Conservation (phyloP, 2,797 vertebrate species). For the Etheostoma nigrum region DNA sequence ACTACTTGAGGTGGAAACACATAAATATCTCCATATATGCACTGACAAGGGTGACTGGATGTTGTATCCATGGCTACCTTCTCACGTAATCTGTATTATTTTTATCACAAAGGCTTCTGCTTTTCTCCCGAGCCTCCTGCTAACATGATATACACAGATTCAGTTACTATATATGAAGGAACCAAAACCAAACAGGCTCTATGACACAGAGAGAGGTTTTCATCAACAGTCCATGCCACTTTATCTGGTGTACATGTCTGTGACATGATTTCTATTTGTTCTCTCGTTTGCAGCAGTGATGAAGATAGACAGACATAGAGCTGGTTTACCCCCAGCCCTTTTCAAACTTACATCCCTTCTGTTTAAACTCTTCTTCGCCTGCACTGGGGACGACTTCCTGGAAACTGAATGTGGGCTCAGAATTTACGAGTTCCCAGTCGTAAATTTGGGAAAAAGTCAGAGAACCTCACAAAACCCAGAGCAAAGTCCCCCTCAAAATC, state of each 20-base stretch:
- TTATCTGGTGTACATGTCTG: background rate
- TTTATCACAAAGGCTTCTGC: slow-evolving; percentile 77
- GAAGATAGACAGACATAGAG: background rate
- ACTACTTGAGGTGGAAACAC: slow-evolving; percentile 76
- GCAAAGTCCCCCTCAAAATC: too few relatives aligned
- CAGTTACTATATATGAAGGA: slow-evolving; percentile 56
- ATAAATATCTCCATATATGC: slow-evolving; percentile 80
- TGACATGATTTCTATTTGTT: slow-evolving; percentile 9
- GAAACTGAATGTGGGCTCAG: background rate
- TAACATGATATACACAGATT: slow-evolving; percentile 60
- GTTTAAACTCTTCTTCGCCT: slow-evolving; percentile 7
- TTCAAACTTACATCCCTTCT: slow-evolving; percentile 2
- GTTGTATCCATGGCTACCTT: slow-evolving; percentile 82
- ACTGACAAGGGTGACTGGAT: slow-evolving; percentile 76
- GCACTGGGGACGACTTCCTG: background rate
- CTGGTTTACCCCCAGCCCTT: background rate
- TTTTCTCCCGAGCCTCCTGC: slow-evolving; percentile 60
- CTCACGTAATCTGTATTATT: slow-evolving; percentile 79
- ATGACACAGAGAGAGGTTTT: slow-evolving; percentile 7
- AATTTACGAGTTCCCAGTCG: too few relatives aligned
- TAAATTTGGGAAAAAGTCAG: too few relatives aligned
- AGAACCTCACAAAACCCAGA: too few relatives aligned
- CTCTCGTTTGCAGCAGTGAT: background rate
- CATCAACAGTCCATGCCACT: background rate
- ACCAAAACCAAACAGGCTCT: slow-evolving; percentile 14